Percentiles rank a stretch among this genome's conserved stretches.
Evolutionary conservation across 2,113 vertebrate species (phyloP).

Genomic region (Xyliphius kryptos): DNA sequence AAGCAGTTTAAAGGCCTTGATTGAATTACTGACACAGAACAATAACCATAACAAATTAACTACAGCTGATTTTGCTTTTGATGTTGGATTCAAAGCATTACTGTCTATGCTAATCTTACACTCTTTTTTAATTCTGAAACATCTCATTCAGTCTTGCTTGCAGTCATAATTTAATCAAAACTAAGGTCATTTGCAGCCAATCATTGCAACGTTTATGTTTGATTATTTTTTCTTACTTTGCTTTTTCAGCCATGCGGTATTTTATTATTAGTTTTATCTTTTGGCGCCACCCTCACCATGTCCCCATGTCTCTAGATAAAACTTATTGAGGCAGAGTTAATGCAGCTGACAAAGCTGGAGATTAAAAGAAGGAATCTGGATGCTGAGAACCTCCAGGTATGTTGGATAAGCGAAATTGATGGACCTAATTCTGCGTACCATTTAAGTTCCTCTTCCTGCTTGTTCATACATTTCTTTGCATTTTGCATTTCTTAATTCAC

Average conservation of each 20-base stretch:
- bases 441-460: conserved; percentile 14
- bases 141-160: too few relatives aligned
- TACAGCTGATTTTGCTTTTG: too few relatives aligned
- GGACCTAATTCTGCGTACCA: background rate
- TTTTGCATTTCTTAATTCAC: background rate
- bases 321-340: conserved; percentile 95
- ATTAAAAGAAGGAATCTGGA: conserved; percentile 91
- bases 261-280: conserved; percentile 20
- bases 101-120: too few relatives aligned
- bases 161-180: too few relatives aligned
- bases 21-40: too few relatives aligned
- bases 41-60: too few relatives aligned
- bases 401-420: conserved; percentile 47
- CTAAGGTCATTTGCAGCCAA: too few relatives aligned
- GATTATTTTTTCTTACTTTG: background rate
- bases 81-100: too few relatives aligned
- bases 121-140: too few relatives aligned
- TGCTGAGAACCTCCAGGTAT: conserved; percentile 89
- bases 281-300: conserved; percentile 55
- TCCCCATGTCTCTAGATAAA: conserved; percentile 91
- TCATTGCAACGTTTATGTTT: too few relatives aligned
- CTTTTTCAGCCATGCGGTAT: conserved; percentile 12
- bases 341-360: conserved; percentile 97
- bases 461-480: background rate
- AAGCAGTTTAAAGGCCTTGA: too few relatives aligned